Evolutionary conservation across 2,888 invertebrate genomes (phyloP).

Genomic region (Metellina segmentata): DNA sequence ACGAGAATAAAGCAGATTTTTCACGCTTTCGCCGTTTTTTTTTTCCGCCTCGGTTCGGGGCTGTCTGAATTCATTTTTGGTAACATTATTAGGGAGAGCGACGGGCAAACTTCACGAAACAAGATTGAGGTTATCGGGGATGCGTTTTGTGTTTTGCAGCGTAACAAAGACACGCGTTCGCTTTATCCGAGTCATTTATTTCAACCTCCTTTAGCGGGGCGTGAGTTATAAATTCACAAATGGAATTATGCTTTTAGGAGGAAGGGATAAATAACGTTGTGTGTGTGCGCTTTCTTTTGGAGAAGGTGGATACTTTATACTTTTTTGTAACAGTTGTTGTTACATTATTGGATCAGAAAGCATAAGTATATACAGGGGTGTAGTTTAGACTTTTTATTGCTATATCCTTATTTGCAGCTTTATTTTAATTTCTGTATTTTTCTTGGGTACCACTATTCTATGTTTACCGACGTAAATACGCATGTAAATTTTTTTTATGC

Average conservation of each 20-base stretch:
- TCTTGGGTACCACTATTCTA: no score
- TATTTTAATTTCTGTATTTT: no score
- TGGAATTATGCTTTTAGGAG: not conserved
- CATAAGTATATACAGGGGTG: not conserved
- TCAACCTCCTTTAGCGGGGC: not conserved
- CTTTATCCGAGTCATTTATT: not conserved
- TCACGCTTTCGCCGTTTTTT: not conserved
- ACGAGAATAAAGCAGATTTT: constrained; percentile 23
- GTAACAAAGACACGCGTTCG: not conserved
- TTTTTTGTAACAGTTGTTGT: not conserved
- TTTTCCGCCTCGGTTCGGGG: not conserved
- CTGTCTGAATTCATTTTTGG: constrained; percentile 32
- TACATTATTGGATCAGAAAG: not conserved
- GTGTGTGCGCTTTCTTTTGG: not conserved
- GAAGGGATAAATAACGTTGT: not conserved
- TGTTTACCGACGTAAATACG: no score
- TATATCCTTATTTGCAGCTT: no score
- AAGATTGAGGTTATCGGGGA: constrained; percentile 22
- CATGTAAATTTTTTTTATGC: no score
- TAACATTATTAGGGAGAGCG: constrained; percentile 31
- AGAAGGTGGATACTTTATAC: not conserved
- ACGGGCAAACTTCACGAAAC: not conserved
- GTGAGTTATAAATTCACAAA: not conserved
- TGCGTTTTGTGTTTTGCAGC: not conserved
- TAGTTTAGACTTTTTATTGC: not conserved